Evolutionary conservation across 2,797 vertebrate genomes (phyloP).

Genomic region (Eulemur mongoz): DNA sequence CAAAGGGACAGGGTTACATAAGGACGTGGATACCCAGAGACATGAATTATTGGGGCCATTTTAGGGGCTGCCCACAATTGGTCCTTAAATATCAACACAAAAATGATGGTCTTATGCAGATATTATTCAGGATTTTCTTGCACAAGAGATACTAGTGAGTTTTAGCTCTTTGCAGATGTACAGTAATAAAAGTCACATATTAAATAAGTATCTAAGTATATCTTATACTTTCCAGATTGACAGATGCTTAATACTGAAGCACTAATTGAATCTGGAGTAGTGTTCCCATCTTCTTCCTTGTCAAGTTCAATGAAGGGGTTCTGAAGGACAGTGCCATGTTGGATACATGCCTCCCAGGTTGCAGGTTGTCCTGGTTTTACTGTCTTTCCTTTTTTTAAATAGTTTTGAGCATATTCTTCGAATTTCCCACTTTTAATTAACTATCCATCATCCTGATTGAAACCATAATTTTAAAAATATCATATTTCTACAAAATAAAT

Average conservation of each 20-base stretch:
- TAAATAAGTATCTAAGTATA: background rate
- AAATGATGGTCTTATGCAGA: background rate
- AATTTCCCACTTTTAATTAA: slow-evolving; percentile 44
- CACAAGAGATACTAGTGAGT: background rate
- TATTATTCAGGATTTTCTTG: background rate
- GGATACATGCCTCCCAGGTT: background rate
- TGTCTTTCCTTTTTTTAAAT: background rate
- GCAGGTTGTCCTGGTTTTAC: background rate
- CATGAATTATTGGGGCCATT: background rate
- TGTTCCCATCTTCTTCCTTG: background rate
- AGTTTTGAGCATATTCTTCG: slow-evolving; percentile 6
- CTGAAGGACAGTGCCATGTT: background rate
- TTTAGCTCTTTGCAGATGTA: background rate
- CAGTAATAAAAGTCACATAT: background rate
- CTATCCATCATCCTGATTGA: slow-evolving; percentile 58
- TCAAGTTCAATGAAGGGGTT: background rate
- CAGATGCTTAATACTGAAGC: background rate
- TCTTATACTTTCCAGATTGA: background rate
- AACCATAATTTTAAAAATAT: slow-evolving; percentile 60
- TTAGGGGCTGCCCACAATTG: background rate
- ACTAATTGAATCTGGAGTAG: background rate
- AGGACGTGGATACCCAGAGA: too few relatives aligned
- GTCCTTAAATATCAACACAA: background rate
- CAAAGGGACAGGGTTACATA: background rate
- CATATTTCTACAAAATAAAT: slow-evolving; percentile 55